Evolutionary conservation across 2,797 vertebrate genomes (phyloP).

Genomic region (Alectoris magna): DNA sequence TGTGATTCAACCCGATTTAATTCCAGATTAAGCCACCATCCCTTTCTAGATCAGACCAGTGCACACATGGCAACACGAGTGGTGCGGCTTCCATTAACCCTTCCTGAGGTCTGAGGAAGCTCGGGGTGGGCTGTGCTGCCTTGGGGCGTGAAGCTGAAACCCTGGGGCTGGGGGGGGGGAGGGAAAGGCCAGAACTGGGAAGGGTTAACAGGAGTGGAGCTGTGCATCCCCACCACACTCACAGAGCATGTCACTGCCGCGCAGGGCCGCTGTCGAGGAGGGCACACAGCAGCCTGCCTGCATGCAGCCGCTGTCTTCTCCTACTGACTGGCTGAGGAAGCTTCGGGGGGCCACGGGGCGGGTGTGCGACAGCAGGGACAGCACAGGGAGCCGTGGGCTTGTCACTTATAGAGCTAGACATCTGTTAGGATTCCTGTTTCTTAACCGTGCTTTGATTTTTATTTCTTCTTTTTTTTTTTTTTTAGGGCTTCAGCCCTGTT

Average conservation of each 20-base stretch:
- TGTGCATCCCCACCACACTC: neutral
- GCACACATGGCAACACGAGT: neutral
- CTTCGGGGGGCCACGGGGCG: neutral
- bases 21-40: slow-evolving; percentile 11
- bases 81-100: slow-evolving; percentile 38
- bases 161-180: neutral
- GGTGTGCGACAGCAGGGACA: neutral
- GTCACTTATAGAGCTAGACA: slow-evolving; percentile 25
- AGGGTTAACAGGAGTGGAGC: neutral
- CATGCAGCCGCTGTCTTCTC: slow-evolving; percentile 59
- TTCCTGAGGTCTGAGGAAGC: neutral
- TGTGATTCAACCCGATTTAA: slow-evolving; percentile 48
- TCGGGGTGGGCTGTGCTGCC: neutral
- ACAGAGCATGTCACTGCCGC: slow-evolving; percentile 67
- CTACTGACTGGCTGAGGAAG: neutral
- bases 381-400: slow-evolving; percentile 64
- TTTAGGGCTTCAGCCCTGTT: slow-evolving; percentile 62
- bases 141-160: neutral
- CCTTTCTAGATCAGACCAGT: slow-evolving; percentile 15
- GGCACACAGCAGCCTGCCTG: slow-evolving; percentile 70
- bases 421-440: slow-evolving; percentile 38
- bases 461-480: no score
- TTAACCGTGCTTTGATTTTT: slow-evolving; percentile 40
- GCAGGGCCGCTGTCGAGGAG: neutral
- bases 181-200: neutral